Evolutionary conservation across 2,888 invertebrate species (phyloP), one percentile per base, ranked within the genome.

Genomic region (Fragum sueziense): DNA sequence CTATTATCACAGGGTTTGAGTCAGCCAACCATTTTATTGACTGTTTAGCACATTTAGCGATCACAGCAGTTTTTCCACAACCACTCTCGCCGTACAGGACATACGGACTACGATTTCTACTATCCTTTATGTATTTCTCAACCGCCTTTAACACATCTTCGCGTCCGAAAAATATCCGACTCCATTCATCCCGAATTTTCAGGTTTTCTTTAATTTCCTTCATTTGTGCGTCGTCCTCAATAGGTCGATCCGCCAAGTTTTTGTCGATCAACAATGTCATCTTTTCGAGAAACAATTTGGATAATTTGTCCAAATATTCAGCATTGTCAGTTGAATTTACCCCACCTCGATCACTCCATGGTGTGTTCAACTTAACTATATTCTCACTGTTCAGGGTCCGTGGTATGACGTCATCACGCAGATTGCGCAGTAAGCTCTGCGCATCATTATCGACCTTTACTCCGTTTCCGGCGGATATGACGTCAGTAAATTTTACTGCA

Each of bases 51-150:
- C 91, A 70, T 65, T 87, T 85, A 4, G 91, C 90, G 83, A 91
- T 89, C 27, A 91, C 37, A 0, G 91, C 86, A 6, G 91, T 90
- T 74, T 91, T 91, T 0, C 91, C 91, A 33, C 87, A 85, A n/a
- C 91, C 91, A 14, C 91, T 90, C 27, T 82, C 79, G 0, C 91
- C 91, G 73, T 88, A 85, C 2, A 91, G 41, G 25, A 89, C 79
- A 22, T 89, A 68, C 1, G 91, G 90, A 20, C 78, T 57, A 29
- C 34, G 34, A 29, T 79, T 78, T 2, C 47, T 61, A 1, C 25
- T 27, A 25, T 73, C 76, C 20, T 62, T 77, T 2, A 82, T 34
- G 61, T 86, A 86, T 14, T 77, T 71, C 72, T 80, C 68, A 6
- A 87, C 70, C 7, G 62, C 41, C 34, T 78, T 75, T 20, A 87